Evolutionary conservation across 2,888 invertebrate species (phyloP).

Genomic region (Agrochola macilenta): DNA sequence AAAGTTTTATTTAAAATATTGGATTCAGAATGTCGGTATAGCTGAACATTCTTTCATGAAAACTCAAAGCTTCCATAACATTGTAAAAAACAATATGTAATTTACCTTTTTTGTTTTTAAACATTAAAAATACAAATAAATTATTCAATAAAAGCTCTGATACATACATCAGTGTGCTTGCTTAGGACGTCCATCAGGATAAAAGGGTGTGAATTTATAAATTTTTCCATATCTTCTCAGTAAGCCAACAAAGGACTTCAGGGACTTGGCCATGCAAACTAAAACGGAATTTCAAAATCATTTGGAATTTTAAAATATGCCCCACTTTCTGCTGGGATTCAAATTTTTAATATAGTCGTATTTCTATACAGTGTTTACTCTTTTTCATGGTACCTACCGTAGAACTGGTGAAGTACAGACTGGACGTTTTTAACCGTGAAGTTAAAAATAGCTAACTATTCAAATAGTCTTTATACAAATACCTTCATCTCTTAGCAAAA

Average conservation of each 20-base stretch:
- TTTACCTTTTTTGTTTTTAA: neutral
- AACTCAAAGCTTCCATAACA: neutral
- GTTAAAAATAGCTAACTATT: neutral
- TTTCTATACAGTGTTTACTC: slow-evolving; percentile 40
- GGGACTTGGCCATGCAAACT: slow-evolving; percentile 42
- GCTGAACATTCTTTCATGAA: neutral
- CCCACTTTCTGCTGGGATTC: slow-evolving; percentile 50
- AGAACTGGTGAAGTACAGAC: slow-evolving; percentile 5
- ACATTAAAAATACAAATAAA: neutral
- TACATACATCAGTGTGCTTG: neutral
- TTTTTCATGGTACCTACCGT: slow-evolving; percentile 8
- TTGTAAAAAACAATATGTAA: neutral
- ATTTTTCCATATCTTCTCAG: slow-evolving; percentile 37
- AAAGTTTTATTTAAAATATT: slow-evolving; percentile 44
- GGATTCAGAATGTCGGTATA: neutral
- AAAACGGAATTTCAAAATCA: slow-evolving; percentile 43
- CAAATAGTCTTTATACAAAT: slow-evolving; percentile 2
- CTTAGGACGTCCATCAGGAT: neutral
- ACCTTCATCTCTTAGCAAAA: neutral
- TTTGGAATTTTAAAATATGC: slow-evolving; percentile 64
- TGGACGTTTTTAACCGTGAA: neutral
- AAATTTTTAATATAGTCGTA: slow-evolving; percentile 42
- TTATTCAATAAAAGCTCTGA: neutral
- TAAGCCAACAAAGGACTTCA: slow-evolving; percentile 46
- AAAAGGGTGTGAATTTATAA: slow-evolving; percentile 40